Evolutionary conservation across 2,888 invertebrate genomes (phyloP), one percentile per base, ranked within the genome.

Genomic region (Phymatocera aterrima): DNA sequence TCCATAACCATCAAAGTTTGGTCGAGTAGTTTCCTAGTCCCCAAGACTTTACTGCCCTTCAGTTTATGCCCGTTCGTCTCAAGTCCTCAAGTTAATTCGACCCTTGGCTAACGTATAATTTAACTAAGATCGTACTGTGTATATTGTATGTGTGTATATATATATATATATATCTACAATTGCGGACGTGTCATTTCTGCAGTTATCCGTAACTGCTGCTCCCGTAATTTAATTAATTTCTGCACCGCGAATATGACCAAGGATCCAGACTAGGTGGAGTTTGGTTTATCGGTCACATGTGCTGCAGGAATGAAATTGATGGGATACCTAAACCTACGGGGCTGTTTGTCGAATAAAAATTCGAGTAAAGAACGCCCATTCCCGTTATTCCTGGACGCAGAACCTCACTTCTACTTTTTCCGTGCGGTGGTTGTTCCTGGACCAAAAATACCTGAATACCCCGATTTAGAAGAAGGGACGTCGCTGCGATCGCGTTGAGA

Each of bases 1-100:
- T 75, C 75, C 40, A 40, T 81, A 81, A 80, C 80, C 83, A 79
- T 83, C 81, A 80, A 83, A 83, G 80, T 82, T 83, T 61, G 81
- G 72, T 77, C 79, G 81, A 84, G 81, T 78, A 79, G 77, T 68
- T 77, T 70, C 81, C 57, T 24, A 37, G 57, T 18, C 37, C 75
- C 12, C 40, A n/a, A 43, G 57, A 74, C 54, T 75, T 54, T 24
- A 74, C 74, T 74, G 57, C 74, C 74, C 57, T 74, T 37, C 74
- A 57, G 74, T 74, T 57, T 74, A 75, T 43, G 57, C 57, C 57
- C 75, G 72, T 57, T 75, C 75, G 75, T 75, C 75, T 60, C 57
- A 24, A 75, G 57, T n/a, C 40, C 54, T 75, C 34, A 57, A 57
- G 75, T 75, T 75, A 75, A 75, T 75, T 57, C 43, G 75, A 54